Base-by-base conservation (phyloP, 1,140 invertebrate species). In the Hycleus phaleratus region DNA sequence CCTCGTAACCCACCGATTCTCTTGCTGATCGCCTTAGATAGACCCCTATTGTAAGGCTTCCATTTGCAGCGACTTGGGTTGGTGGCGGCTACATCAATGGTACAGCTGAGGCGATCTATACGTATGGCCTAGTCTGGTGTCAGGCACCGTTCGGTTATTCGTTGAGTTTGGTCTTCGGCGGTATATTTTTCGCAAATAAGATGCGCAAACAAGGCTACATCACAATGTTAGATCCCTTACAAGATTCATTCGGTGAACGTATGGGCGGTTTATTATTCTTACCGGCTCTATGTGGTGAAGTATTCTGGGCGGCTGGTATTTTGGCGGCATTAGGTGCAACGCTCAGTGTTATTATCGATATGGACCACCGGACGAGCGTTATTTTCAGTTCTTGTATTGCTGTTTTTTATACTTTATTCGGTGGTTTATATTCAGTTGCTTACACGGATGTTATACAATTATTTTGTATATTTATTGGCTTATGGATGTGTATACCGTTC, bases 381-480 rank as follows among this genome's bases (percentile, higher is more conserved):
- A 93, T 98, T 58, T 81, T 97, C 64, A 97, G 94, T 61, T 89
- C 96, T 3, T 92, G 87, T 73, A 95, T 99, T 60, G 96, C 96
- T 10, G 86, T 98, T 25, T 90, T 96, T 75, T 99, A 99, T 78
- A 99, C 97, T 0, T 81, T 98, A 11, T 95, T 97, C 72, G 97
- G 97, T 1, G 97, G 97, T 0, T 81, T 98, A 7, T 98, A 98
- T 75, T 92, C 95, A 40, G 97, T 99, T 38, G 96, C 96, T 0
- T 99, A 98, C 73, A 98, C 97, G 1, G 97, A 99, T 74, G 95
- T 98, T 63, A 95, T 98, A 62, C 97, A 99, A 76, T 81, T 99
- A 2, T 95, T 98, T 79, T 98, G 95, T 76, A 98, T 99, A 71
- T 97, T 98, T 77, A 85, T 97, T 64, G 97, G 97, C 24, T 77